Evolutionary conservation across 1,140 invertebrate genomes (phyloP).

Genomic region (Wiebesia pumilae): DNA sequence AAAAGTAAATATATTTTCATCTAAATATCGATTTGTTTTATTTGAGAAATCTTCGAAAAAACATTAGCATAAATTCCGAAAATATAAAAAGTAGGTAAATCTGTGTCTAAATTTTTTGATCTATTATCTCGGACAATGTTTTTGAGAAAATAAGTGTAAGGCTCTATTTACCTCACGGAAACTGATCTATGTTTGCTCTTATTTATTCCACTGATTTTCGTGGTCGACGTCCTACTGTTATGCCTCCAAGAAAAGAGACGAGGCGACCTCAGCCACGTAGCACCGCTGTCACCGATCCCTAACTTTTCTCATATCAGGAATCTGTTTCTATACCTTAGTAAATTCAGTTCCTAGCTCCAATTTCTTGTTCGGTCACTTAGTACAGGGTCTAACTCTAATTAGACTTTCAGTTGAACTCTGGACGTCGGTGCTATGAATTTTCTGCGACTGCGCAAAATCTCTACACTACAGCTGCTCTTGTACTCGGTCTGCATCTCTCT

Average conservation of each 20-base stretch:
- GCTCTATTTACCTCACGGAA: no score
- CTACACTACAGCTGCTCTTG: neutral
- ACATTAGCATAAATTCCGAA: no score
- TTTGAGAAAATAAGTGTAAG: no score
- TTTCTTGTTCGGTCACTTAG: no score
- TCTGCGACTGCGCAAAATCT: neutral
- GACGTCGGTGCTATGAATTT: neutral
- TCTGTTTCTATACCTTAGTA: neutral
- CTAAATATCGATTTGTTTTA: no score
- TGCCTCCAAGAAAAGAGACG: neutral
- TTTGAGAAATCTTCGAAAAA: no score
- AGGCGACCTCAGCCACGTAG: neutral
- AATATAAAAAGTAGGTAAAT: no score
- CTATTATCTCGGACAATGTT: no score
- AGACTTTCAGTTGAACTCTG: neutral
- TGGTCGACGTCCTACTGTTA: slow-evolving; percentile 9
- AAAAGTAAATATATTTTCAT: no score
- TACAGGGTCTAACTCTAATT: neutral
- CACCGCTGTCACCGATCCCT: neutral
- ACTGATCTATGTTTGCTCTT: no score
- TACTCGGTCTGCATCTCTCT: neutral
- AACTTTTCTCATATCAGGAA: neutral
- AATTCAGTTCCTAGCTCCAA: neutral
- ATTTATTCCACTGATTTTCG: no score
- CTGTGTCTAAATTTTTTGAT: no score